These are phyloP conservation scores for Poecilia velifera DNA, from an alignment of 2,797 vertebrate species.

Conservation along the genomic window DNA sequence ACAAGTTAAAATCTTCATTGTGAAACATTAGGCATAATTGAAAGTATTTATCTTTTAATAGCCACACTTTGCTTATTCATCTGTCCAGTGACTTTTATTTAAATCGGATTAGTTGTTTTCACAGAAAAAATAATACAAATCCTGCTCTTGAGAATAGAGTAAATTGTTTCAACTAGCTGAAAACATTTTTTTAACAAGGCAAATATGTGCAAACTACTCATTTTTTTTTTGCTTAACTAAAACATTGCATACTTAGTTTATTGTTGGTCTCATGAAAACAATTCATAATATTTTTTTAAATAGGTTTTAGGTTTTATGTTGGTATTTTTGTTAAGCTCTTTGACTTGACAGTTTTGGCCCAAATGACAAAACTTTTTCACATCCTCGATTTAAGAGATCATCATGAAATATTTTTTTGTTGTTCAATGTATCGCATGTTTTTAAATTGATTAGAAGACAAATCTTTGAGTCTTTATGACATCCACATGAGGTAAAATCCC, in stretches of 20 bases:
- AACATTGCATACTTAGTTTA: background rate
- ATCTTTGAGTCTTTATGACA: background rate
- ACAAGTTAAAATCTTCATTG: background rate
- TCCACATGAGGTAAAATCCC: background rate
- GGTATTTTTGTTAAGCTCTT: background rate
- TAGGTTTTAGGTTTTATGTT: background rate
- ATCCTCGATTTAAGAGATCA: background rate
- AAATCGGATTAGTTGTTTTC: background rate
- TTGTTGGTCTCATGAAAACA: background rate
- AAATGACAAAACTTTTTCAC: background rate
- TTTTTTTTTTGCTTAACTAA: background rate
- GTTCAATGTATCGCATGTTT: constrained; percentile 10
- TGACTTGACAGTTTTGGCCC: background rate
- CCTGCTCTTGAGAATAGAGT: background rate
- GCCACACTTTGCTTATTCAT: background rate
- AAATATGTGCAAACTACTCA: background rate
- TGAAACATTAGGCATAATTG: background rate
- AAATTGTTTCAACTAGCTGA: background rate
- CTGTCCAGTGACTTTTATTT: background rate
- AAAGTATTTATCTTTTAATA: background rate
- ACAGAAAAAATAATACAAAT: background rate
- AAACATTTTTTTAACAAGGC: background rate
- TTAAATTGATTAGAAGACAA: constrained; percentile 8
- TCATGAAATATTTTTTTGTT: background rate
- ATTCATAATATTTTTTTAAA: too few species aligned